Conservation (phyloP, 2,888 invertebrate genomes). For the Hemistola chrysoprasaria region DNA sequence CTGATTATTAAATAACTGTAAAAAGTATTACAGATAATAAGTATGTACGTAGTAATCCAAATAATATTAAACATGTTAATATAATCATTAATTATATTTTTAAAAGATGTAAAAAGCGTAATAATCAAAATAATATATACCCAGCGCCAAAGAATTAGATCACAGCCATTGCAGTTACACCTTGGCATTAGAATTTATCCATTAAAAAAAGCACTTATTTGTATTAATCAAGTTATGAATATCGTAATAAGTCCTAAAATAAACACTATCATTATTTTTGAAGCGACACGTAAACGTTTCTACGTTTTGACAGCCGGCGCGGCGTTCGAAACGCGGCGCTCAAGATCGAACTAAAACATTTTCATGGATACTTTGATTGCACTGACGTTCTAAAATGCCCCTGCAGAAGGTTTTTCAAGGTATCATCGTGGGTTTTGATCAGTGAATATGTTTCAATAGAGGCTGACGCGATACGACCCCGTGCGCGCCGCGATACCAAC, state of each 20-base stretch:
- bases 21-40: too few relatives aligned
- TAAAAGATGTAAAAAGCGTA: constrained; percentile 24
- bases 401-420: constrained; percentile 52
- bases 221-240: constrained; percentile 41
- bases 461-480: constrained; percentile 65
- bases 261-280: constrained; percentile 45
- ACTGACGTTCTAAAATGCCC: constrained; percentile 52
- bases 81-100: constrained; percentile 26
- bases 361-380: constrained; percentile 27
- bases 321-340: constrained; percentile 37
- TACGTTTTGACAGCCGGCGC: constrained; percentile 53
- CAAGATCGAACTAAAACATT: constrained; percentile 24
- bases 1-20: too few relatives aligned
- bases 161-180: constrained; percentile 73
- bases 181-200: constrained; percentile 67
- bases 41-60: too few relatives aligned
- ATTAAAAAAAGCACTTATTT: constrained; percentile 44
- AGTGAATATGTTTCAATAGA: constrained; percentile 63
- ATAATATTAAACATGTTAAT: too few relatives aligned
- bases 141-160: constrained; percentile 69
- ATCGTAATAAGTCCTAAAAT: constrained; percentile 28
- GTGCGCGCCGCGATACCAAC: constrained; percentile 72
- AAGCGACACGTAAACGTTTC: constrained; percentile 49
- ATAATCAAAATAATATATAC: constrained; percentile 47
- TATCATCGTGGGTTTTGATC: constrained; percentile 71